Base-by-base conservation (phyloP, 2,888 invertebrate species). In the Mycalesis mineus region DNA sequence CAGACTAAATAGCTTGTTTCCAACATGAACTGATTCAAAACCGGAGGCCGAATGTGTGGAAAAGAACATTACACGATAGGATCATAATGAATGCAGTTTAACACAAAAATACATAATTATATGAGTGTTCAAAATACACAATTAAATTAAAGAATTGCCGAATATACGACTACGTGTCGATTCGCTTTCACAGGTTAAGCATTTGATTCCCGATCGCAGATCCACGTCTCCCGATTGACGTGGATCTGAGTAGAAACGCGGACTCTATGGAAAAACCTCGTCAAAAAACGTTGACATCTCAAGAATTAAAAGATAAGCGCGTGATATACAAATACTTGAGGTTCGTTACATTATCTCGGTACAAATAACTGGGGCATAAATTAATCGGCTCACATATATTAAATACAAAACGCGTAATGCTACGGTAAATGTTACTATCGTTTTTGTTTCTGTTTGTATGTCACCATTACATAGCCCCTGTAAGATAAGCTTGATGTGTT, bases 241-340 rank as follows among this genome's bases (percentile, higher is more conserved):
- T n/a, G n/a, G n/a, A n/a, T n/a, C n/a, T n/a, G n/a, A 41, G 53
- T 48, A 48, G 31, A 33, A 42, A 15, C n/a, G 31, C 33, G 31
- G 11, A 17, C 31, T 53, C 22, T 28, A 15, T 52, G 48, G 53
- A 60, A 60, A 54, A 60, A 57, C 50, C 49, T 49, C 55, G n/a
- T n/a, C 37, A 31, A 60, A 53, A 22, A 45, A 37, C 71, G 74
- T 70, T 88, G 88, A 88, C 88, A 88, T 80, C 78, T 80, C 75
- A 77, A 86, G 88, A 87, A 87, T 89, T 88, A 89, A 88, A 84
- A 88, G 89, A 89, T 89, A 89, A 89, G 80, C 88, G 61, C 68
- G 68, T 82, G 79, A 81, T 83, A 78, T 74, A 80, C 82, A 88
- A 88, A 88, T 87, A 87, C 68, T 68, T 81, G 77, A 77, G 72